Base-by-base conservation (phyloP, 1,140 invertebrate genomes). In the Lordiphosa mommai region DNA sequence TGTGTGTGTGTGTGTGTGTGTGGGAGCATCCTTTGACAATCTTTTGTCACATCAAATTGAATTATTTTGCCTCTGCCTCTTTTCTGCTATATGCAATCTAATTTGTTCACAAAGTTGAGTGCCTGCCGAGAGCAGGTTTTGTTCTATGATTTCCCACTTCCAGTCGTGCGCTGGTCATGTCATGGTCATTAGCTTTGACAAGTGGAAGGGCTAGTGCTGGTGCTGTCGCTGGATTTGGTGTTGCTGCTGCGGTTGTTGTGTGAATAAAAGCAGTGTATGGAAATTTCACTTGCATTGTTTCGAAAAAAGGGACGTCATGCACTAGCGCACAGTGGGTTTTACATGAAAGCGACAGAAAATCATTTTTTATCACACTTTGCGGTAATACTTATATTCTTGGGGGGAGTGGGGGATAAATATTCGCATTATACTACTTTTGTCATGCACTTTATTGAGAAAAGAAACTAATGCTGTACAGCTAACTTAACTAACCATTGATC, bases 11-110 rank as follows among this genome's bases (percentile, higher is more conserved):
- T 41, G 38, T 23, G 9, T 41, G 7, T 41, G 16, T 41, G 38
- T 41, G 8, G 5, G 10, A 16, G 43, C 41, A 53, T 51, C 56
- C 40, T 46, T 34, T 51, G 49, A 41, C 34, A 48, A n/a, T 44
- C 48, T 44, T 57, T 61, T 66, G 43, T 23, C 32, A 48, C 48
- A 50, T 32, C 50, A 55, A 70, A 76, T 59, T 80, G 48, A 56
- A 55, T 72, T 72, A 55, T 44, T 43, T 52, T 34, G 14, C 30
- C 38, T 36, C 38, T 36, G 30, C 49, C 33, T 59, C 29, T 52
- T 52, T 37, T 46, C 40, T 34, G 41, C 59, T 33, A 38, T 52
- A 55, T 65, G 17, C 32, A 30, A 74, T 69, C 70, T 55, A 79
- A 79, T 79, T 73, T 73, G 48, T 52, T 40, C 57, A 27, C 60